Base-by-base conservation (phyloP, 30 jellyfish, hydroid and myxozoan genomes). In the Pseudorhiza aurosa region DNA sequence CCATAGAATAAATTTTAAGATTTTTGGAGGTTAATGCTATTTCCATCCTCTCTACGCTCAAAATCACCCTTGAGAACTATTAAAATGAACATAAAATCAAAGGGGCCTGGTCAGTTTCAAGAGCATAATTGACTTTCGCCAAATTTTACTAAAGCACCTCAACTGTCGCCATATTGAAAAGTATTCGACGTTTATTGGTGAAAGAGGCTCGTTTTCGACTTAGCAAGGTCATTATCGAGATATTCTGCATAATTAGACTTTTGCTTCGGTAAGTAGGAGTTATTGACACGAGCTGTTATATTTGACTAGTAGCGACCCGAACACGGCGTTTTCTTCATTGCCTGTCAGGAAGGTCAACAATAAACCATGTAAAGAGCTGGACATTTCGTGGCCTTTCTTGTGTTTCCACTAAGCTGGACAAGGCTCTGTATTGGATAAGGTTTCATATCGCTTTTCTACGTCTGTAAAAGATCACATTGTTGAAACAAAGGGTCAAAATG, bases 401-500 rank as follows among this genome's bases (percentile, higher is more conserved):
- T 45, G 60, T 45, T 71, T 46, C 29, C 18, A 40, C 45, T 50
- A 35, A 72, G 59, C 75, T 72, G 75, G 62, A 51, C 26, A 57
- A 31, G 68, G 63, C 77, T 75, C 55, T 10, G 40, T 69, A 14
- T 9, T 17, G 75, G 46, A 72, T 72, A 56, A 72, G n/a, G 74
- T 72, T 72, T 72, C 86, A 27, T 43, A 37, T 72, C 60, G 46
- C 43, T 53, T 72, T 35, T 10, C 51, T 24, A 27, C 40, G 60
- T 58, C 46, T 70, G 71, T 35, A 29, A 26, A 50, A 53, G 77
- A 60, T 65, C 65, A 55, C 40, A 36, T 56, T 64, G 33, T 65
- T 80, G 73, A 42, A 62, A 51, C 84, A 65, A n/a, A 57, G 71
- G 91, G 91, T 80, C 91, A 80, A 80, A 51, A 65, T 80, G 77